phyloP scores from a whole-genome alignment of 2,888 invertebrate species.

The Pterostichus madidus region DNA sequence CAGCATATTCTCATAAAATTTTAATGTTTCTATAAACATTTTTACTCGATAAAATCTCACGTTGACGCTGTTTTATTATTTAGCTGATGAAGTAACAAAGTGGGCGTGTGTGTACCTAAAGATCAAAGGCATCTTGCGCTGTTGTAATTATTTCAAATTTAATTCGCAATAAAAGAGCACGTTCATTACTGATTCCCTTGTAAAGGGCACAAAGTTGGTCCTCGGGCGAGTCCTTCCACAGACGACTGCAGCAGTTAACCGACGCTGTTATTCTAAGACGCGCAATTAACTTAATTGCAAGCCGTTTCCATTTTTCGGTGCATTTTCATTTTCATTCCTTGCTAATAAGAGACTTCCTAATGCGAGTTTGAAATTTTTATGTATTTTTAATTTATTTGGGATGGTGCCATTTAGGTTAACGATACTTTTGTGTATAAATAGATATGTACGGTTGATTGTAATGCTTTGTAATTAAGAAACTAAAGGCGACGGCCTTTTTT shows the following conservation, averaged over 20 bases:
- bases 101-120: background rate
- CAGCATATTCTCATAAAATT: background rate
- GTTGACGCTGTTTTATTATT: background rate
- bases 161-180: slow-evolving; percentile 53
- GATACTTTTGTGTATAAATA: slow-evolving; percentile 19
- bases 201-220: background rate
- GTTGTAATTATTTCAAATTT: slow-evolving; percentile 57
- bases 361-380: slow-evolving; percentile 48
- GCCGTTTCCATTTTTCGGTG: slow-evolving; percentile 55
- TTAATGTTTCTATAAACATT: background rate
- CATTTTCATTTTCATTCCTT: slow-evolving; percentile 50
- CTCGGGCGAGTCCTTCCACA: background rate
- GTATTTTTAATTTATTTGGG: slow-evolving; percentile 43
- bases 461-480: background rate
- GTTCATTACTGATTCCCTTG: slow-evolving; percentile 51
- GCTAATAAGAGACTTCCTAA: slow-evolving; percentile 23
- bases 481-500: too few relatives aligned
- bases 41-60: background rate
- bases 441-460: background rate
- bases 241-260: slow-evolving; percentile 33
- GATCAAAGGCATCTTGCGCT: slow-evolving; percentile 40
- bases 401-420: slow-evolving; percentile 22
- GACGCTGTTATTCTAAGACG: slow-evolving; percentile 43
- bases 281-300: slow-evolving; percentile 59
- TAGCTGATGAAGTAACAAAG: slow-evolving; percentile 38